These are phyloP conservation scores for Drosophila birchii DNA, from an alignment of 2,888 invertebrate genomes.

Conservation along the genomic window DNA sequence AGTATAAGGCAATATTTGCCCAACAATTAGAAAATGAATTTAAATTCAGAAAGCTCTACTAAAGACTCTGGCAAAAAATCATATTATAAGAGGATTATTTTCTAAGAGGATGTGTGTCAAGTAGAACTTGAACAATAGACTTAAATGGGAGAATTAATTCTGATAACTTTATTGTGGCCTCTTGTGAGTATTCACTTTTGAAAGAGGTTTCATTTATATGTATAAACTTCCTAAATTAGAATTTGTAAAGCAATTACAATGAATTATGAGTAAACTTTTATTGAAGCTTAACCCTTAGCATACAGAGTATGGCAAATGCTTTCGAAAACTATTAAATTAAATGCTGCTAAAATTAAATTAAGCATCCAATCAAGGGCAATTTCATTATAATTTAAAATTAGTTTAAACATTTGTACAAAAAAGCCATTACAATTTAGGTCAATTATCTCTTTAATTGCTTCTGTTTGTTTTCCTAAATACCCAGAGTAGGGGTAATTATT, in stretches of 20 bases:
- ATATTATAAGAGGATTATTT: slow-evolving; percentile 3
- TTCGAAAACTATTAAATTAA: background rate
- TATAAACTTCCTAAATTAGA: background rate
- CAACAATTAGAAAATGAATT: slow-evolving; percentile 1
- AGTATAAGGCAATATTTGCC: background rate
- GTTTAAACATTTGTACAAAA: background rate
- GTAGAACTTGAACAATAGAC: background rate
- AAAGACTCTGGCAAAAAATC: background rate
- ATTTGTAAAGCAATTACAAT: background rate
- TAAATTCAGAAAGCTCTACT: background rate
- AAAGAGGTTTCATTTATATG: background rate
- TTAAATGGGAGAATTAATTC: background rate
- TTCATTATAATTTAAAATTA: background rate
- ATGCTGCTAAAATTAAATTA: background rate
- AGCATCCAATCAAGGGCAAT: background rate
- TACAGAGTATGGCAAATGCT: background rate
- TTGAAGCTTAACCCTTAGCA: background rate
- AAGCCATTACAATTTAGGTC: slow-evolving; percentile 4
- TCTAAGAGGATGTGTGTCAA: background rate
- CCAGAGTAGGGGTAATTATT: slow-evolving; percentile 5
- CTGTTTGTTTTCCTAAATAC: slow-evolving; percentile 5
- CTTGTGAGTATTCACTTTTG: background rate
- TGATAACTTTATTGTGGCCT: background rate
- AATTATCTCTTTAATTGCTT: slow-evolving; percentile 21
- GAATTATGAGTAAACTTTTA: background rate